Evolutionary conservation across 2,888 invertebrate genomes (phyloP).

Genomic region (Habrosyne pyritoides): DNA sequence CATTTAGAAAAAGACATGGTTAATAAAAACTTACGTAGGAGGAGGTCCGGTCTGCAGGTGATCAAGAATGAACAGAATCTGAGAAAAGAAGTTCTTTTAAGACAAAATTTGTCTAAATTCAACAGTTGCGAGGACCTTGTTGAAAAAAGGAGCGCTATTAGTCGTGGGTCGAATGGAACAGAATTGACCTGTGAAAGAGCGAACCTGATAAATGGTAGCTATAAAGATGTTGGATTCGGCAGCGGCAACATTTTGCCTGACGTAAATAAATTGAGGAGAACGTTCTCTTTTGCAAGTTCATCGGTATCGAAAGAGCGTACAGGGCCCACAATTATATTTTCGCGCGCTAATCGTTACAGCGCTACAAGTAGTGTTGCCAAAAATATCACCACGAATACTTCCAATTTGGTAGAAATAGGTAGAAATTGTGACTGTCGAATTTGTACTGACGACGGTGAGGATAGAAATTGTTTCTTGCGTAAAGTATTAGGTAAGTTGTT

Average conservation of each 20-base stretch:
- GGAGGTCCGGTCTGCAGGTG: slow-evolving; percentile 49
- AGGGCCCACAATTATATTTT: slow-evolving; percentile 45
- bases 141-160: slow-evolving; percentile 13
- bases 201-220: slow-evolving; percentile 21
- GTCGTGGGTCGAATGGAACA: slow-evolving; percentile 30
- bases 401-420: slow-evolving; percentile 60
- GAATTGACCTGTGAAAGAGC: slow-evolving; percentile 12
- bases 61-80: slow-evolving; percentile 49
- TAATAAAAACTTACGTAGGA: slow-evolving; percentile 42
- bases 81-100: slow-evolving; percentile 59
- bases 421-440: slow-evolving; percentile 73
- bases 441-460: slow-evolving; percentile 57
- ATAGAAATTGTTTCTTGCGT: slow-evolving; percentile 48
- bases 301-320: slow-evolving; percentile 11
- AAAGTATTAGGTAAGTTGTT: slow-evolving; percentile 60
- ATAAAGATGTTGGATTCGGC: slow-evolving; percentile 1
- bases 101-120: slow-evolving; percentile 45
- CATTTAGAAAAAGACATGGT: slow-evolving; percentile 26
- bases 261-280: slow-evolving; percentile 9
- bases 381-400: slow-evolving; percentile 45
- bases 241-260: slow-evolving; percentile 1
- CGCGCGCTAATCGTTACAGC: slow-evolving; percentile 29
- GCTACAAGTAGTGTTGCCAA: slow-evolving; percentile 51
- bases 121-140: slow-evolving; percentile 59
- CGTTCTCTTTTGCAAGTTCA: slow-evolving; percentile 25